Base-by-base conservation (phyloP, 2,888 invertebrate genomes). In the Ennomos erosarius region DNA sequence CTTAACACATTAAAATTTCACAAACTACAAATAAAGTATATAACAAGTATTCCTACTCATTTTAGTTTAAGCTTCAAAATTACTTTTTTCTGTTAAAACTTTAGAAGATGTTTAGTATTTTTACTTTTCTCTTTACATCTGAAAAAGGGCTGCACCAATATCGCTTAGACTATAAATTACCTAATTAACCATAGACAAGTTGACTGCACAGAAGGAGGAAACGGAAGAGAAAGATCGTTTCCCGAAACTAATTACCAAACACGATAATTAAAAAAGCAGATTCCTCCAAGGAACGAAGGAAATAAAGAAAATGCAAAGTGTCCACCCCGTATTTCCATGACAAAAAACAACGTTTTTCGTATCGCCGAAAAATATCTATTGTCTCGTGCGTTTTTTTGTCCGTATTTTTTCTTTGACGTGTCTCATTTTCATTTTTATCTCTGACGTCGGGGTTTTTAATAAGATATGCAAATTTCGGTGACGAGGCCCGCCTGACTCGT, bases 231-330 rank as follows among this genome's bases (percentile, higher is more conserved):
- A 79, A 84, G 85, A 88, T 88, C 89, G 87, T 87, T 88, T 84
- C 87, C 87, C 85, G 81, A 88, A 92, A 90, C 91, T 91, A 92
- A 92, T 92, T 91, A 90, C 88, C 87, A 91, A 92, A 90, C 90
- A 90, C 88, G 90, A 88, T 90, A 90, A 90, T 92, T 91, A 91
- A 90, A 87, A 90, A 90, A 90, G 89, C 90, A 90, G 90, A 91
- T 88, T 89, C 79, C 85, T 82, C 75, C 75, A 74, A 80, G 82
- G 79, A 80, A 85, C 79, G 79, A 78, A 83, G 82, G 83, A 85
- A 85, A 89, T 85, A 87, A 89, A 88, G 89, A 87, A 88, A 90
- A 90, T 90, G 88, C 90, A 88, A 88, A 92, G 88, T 88, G 88
- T 89, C 87, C 85, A 82, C 81, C 87, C 87, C 74, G 84, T 86